Conservation (phyloP, 2,113 vertebrate species). For the cat (Felis catus) region DNA sequence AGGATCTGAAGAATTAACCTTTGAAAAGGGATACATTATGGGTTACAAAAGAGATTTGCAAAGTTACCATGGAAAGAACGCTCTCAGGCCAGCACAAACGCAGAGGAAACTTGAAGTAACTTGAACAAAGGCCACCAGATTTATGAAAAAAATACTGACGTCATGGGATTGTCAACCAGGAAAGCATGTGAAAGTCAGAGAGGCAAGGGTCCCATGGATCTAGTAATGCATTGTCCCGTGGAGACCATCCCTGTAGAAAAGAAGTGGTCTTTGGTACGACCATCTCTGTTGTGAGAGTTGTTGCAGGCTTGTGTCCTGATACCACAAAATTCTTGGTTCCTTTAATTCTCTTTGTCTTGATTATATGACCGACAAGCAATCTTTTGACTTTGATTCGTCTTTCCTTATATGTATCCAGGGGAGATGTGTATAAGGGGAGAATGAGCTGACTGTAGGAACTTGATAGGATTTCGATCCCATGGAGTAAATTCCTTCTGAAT, state of each 20-base stretch:
- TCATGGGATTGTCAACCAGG: background rate
- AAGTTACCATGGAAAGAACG: background rate
- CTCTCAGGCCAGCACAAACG: background rate
- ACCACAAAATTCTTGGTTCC: background rate
- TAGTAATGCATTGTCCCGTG: background rate
- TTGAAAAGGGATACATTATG: background rate
- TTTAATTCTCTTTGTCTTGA: background rate
- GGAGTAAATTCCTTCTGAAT: background rate
- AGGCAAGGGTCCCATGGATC: background rate
- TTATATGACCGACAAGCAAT: background rate
- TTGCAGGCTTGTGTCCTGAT: too few relatives aligned
- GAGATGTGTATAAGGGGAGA: background rate
- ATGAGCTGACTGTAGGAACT: background rate
- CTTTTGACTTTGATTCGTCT: background rate
- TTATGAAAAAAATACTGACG: background rate
- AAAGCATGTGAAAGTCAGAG: background rate
- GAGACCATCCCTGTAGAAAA: background rate
- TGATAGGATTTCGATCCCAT: too few relatives aligned
- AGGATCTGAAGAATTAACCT: background rate
- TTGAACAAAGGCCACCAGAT: background rate
- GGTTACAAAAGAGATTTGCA: background rate
- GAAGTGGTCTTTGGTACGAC: background rate
- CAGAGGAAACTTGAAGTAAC: background rate
- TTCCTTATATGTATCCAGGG: background rate
- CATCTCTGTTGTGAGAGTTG: background rate